Evolutionary conservation across 2,888 invertebrate species (phyloP).

Genomic region (Pheosia tremula): DNA sequence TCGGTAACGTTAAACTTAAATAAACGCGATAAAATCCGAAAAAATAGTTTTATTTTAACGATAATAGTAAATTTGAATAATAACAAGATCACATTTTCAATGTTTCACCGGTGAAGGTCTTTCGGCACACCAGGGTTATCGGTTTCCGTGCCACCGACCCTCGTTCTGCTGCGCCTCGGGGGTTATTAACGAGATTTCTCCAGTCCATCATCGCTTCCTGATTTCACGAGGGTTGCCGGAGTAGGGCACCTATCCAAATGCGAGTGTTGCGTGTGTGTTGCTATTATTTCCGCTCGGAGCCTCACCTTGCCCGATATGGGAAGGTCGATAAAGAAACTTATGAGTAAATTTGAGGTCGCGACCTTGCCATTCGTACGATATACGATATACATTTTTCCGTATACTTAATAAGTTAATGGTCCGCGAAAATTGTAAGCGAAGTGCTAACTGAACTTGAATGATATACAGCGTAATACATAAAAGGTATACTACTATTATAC

Average conservation of each 20-base stretch:
- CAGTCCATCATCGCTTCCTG: constrained; percentile 42
- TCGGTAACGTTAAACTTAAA: too few relatives aligned
- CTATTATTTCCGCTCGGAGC: constrained; percentile 63
- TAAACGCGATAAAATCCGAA: not conserved
- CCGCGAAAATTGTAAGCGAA: constrained; percentile 11
- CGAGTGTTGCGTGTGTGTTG: constrained; percentile 63
- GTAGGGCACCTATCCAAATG: constrained; percentile 48
- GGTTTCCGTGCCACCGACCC: not conserved
- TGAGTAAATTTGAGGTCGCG: constrained; percentile 56
- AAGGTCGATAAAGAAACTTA: constrained; percentile 60
- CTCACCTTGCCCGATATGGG: constrained; percentile 67
- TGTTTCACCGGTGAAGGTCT: not conserved
- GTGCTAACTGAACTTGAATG: constrained; percentile 13
- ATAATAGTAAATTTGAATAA: too few relatives aligned
- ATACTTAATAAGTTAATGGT: constrained; percentile 15
- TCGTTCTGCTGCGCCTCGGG: not conserved
- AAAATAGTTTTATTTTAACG: not conserved
- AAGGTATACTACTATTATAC: too few relatives aligned
- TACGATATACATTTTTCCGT: constrained; percentile 36
- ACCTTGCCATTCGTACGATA: constrained; percentile 44
- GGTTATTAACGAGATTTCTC: constrained; percentile 1
- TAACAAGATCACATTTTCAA: not conserved
- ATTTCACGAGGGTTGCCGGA: constrained; percentile 34
- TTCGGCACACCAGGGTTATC: not conserved
- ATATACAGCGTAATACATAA: not conserved